Evolutionary conservation across 2,888 invertebrate species (phyloP).

Genomic region (Apotomis turbidana): DNA sequence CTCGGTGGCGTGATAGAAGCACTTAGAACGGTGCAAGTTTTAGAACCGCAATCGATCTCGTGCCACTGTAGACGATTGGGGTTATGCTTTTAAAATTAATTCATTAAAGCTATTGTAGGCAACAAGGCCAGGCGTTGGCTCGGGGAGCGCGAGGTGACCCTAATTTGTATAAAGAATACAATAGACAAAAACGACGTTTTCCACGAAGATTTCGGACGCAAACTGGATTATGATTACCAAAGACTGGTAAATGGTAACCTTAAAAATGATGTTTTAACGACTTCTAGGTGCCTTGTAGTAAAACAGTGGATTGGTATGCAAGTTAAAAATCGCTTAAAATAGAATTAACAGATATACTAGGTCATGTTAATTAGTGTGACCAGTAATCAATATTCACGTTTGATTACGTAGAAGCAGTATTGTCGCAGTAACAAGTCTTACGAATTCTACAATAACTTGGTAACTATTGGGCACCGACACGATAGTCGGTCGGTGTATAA

Average conservation of each 20-base stretch:
- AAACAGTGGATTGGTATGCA: neutral
- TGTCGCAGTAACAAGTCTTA: neutral
- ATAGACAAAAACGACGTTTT: slow-evolving; percentile 7
- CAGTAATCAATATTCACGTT: neutral
- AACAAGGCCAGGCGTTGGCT: slow-evolving; percentile 28
- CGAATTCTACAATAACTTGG: too few relatives aligned
- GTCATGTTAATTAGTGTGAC: neutral
- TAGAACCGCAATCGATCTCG: slow-evolving; percentile 49
- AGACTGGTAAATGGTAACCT: neutral
- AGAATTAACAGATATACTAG: slow-evolving; percentile 1
- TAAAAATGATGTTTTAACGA: neutral
- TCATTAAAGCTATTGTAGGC: slow-evolving; percentile 27
- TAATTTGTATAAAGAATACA: slow-evolving; percentile 8
- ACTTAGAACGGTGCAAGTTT: slow-evolving; percentile 56
- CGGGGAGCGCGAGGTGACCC: slow-evolving; percentile 10
- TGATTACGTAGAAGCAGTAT: neutral
- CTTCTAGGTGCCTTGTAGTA: neutral
- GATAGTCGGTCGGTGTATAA: neutral
- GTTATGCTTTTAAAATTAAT: slow-evolving; percentile 38
- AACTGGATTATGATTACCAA: neutral
- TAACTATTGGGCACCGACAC: neutral
- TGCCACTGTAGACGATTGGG: slow-evolving; percentile 29
- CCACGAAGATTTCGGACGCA: neutral
- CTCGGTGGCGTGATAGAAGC: slow-evolving; percentile 56
- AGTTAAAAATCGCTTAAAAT: slow-evolving; percentile 19